A percentile compares a stretch with the other conserved stretches of the same genome.
Conservation (phyloP, 1,140 invertebrate genomes). For the Calephelis nemesis region DNA sequence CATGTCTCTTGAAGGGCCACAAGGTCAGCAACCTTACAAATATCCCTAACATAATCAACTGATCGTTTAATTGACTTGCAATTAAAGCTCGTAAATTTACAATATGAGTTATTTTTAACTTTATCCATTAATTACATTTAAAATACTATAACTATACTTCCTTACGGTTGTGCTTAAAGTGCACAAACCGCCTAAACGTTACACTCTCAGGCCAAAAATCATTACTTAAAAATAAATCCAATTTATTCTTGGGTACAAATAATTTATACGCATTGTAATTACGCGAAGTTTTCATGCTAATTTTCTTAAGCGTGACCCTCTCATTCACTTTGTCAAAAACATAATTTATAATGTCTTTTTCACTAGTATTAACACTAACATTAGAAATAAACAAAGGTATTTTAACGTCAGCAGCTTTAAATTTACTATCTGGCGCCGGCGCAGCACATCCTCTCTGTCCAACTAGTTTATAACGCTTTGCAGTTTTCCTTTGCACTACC, state of each 20-base stretch:
- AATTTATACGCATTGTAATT: slow-evolving; percentile 13
- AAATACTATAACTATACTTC: too few relatives aligned
- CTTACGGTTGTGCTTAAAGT: too few relatives aligned
- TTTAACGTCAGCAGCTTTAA: slow-evolving; percentile 20
- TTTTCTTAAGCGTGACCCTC: slow-evolving; percentile 14
- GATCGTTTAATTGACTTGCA: too few relatives aligned
- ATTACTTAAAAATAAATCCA: slow-evolving; percentile 20
- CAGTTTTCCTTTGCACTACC: neutral
- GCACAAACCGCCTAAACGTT: slow-evolving; percentile 22
- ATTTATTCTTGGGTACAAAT: neutral
- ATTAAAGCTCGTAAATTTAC: too few relatives aligned
- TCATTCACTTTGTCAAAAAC: slow-evolving; percentile 24
- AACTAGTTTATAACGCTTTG: slow-evolving; percentile 2
- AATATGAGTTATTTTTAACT: too few relatives aligned
- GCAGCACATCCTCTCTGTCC: slow-evolving; percentile 6
- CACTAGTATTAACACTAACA: slow-evolving; percentile 21
- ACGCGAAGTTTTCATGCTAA: neutral
- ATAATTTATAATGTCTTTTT: slow-evolving; percentile 24
- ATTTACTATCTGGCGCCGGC: neutral
- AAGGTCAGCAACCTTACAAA: too few relatives aligned
- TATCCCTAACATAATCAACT: too few relatives aligned
- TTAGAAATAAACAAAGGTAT: slow-evolving; percentile 30
- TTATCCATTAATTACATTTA: too few relatives aligned
- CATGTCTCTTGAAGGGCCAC: too few relatives aligned
- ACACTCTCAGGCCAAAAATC: slow-evolving; percentile 28